phyloP scores from a whole-genome alignment of 1,140 invertebrate species.

The Tetramorium simillimum region DNA sequence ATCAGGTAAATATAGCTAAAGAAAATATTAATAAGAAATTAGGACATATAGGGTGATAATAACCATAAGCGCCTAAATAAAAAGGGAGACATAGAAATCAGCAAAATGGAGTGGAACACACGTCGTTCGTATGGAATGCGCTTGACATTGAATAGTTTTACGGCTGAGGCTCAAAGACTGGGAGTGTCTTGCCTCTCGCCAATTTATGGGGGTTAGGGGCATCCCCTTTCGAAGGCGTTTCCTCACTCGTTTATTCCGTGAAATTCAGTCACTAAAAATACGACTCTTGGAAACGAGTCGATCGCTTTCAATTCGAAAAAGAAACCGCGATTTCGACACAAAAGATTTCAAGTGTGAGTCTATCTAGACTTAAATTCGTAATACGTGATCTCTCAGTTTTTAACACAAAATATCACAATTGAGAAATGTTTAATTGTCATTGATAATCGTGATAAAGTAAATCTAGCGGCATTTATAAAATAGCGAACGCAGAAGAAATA shows the following conservation, averaged over 20 bases:
- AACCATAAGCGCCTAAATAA: neutral
- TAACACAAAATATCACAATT: neutral
- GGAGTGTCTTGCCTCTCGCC: slow-evolving; percentile 74
- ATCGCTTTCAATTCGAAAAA: neutral
- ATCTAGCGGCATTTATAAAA: neutral
- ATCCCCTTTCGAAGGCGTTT: slow-evolving; percentile 72
- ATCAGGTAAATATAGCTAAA: neutral
- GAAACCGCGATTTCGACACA: neutral
- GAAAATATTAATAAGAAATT: neutral
- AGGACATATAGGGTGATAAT: neutral
- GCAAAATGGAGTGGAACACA: neutral
- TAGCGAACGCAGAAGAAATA: neutral
- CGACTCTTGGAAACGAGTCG: neutral
- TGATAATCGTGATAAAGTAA: neutral
- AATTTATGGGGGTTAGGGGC: slow-evolving; percentile 79
- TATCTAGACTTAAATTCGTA: neutral
- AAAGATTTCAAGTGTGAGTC: neutral
- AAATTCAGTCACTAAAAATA: slow-evolving; percentile 42
- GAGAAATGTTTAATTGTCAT: neutral
- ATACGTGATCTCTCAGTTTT: neutral
- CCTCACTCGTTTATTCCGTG: slow-evolving; percentile 54
- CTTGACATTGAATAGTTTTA: slow-evolving; percentile 79
- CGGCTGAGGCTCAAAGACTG: slow-evolving; percentile 72
- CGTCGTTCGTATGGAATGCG: slow-evolving; percentile 66
- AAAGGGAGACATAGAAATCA: neutral